phyloP scores from a whole-genome alignment of 2,113 vertebrate species.

The Cyprinodon variegatus region DNA sequence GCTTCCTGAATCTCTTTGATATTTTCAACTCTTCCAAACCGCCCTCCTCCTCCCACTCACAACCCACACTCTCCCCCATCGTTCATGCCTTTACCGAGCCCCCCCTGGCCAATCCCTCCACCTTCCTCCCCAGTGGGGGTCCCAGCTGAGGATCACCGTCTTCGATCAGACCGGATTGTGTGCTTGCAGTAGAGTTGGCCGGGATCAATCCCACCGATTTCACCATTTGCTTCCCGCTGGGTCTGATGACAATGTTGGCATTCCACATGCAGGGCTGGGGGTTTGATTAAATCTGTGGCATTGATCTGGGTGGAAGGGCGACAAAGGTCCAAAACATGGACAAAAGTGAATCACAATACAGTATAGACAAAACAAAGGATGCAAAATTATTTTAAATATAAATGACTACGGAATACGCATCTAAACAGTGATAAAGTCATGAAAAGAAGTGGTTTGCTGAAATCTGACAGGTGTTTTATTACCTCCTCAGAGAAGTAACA shows the following conservation, averaged over 20 bases:
- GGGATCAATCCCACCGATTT: constrained; percentile 80
- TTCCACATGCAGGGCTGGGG: constrained; percentile 75
- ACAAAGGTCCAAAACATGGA: constrained; percentile 50
- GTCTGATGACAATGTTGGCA: constrained; percentile 82
- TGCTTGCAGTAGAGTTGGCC: constrained; percentile 65
- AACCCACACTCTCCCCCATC: constrained; percentile 19
- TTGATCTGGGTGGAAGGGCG: constrained; percentile 65
- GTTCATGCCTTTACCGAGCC: constrained; percentile 32
- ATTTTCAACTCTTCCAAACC: constrained; percentile 54
- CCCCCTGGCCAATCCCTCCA: constrained; percentile 5
- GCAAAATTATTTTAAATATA: background rate
- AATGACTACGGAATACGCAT: constrained; percentile 5
- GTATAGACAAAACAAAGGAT: constrained; percentile 28
- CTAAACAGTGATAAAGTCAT: constrained; percentile 14
- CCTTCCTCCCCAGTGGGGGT: constrained; percentile 58
- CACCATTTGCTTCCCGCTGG: constrained; percentile 80
- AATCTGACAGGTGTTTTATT: constrained; percentile 20
- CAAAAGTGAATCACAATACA: constrained; percentile 35
- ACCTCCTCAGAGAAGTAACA: background rate
- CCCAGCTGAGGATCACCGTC: constrained; percentile 77
- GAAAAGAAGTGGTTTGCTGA: background rate
- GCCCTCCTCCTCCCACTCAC: background rate
- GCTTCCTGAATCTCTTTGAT: constrained; percentile 72
- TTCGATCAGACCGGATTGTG: constrained; percentile 73
- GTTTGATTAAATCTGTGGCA: constrained; percentile 78